phyloP scores from a whole-genome alignment of 2,113 vertebrate species.

The Pterocles gutturalis region DNA sequence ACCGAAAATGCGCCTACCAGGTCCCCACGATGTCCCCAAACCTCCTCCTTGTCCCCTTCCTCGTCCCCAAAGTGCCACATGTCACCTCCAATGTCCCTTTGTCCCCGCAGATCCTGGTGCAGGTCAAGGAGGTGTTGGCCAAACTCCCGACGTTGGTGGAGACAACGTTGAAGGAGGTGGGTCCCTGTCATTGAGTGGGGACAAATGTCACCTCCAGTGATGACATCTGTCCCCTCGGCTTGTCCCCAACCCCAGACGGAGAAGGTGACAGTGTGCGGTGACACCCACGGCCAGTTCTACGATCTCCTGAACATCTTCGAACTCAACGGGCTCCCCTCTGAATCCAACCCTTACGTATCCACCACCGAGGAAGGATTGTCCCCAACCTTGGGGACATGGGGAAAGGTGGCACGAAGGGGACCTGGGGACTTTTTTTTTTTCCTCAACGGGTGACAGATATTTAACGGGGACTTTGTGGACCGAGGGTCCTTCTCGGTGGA shows the following conservation, averaged over 20 bases:
- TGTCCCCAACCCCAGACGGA: constrained; percentile 80
- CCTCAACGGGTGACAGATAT: constrained; percentile 78
- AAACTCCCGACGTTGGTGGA: constrained; percentile 93
- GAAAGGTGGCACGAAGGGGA: not conserved
- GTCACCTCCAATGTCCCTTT: no score
- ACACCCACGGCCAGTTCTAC: constrained; percentile 94
- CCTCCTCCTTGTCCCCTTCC: not conserved
- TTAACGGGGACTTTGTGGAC: constrained; percentile 94
- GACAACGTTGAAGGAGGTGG: constrained; percentile 88
- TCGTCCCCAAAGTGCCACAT: no score
- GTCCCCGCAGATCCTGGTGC: constrained; percentile 86
- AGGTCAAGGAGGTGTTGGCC: constrained; percentile 90
- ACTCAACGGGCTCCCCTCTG: constrained; percentile 91
- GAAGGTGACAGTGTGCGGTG: constrained; percentile 94
- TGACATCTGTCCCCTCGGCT: no score
- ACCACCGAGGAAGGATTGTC: no score
- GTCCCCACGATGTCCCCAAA: constrained; percentile 13
- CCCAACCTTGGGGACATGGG: not conserved
- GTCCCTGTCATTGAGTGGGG: not conserved
- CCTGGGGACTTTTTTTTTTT: not conserved
- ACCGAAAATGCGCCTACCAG: constrained; percentile 96
- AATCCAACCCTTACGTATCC: constrained; percentile 93
- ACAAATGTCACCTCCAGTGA: no score
- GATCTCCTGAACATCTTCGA: constrained; percentile 95
- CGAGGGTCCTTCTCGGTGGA: constrained; percentile 94